A percentile compares a stretch with the other conserved stretches of the same genome.
Evolutionary conservation across 2,113 vertebrate species (phyloP).

Genomic region (Ondatra zibethicus): DNA sequence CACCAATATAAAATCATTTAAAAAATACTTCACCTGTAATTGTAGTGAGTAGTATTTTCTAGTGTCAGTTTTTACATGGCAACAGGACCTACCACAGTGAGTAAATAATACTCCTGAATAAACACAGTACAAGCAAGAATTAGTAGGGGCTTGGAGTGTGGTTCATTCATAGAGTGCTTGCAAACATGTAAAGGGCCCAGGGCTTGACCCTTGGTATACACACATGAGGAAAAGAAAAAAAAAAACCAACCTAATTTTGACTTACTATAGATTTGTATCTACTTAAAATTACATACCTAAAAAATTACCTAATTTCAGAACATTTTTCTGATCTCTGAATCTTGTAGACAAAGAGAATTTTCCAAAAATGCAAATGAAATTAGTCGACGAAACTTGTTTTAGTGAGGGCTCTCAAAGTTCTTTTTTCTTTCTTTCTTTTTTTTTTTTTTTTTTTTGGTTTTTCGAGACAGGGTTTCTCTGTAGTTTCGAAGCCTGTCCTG

Average conservation of each 20-base stretch:
- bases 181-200: neutral
- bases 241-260: neutral
- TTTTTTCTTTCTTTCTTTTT: no score
- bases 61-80: neutral
- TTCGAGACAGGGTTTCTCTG: no score
- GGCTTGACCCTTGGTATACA: neutral
- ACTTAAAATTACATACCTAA: neutral
- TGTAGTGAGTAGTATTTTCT: neutral
- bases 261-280: conserved; percentile 17
- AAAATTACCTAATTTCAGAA: neutral
- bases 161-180: neutral
- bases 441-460: no score
- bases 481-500: no score
- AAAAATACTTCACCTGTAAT: neutral
- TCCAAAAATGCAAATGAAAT: neutral
- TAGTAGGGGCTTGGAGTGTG: neutral
- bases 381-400: neutral
- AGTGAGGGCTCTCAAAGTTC: neutral
- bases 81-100: neutral
- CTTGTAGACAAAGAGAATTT: neutral
- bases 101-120: conserved; percentile 10
- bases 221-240: neutral
- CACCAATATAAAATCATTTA: no score
- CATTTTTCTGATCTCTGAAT: conserved; percentile 27
- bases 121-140: conserved; percentile 19